Evolutionary conservation across 2,797 vertebrate genomes (phyloP).

Genomic region (Bovichtus variegatus): DNA sequence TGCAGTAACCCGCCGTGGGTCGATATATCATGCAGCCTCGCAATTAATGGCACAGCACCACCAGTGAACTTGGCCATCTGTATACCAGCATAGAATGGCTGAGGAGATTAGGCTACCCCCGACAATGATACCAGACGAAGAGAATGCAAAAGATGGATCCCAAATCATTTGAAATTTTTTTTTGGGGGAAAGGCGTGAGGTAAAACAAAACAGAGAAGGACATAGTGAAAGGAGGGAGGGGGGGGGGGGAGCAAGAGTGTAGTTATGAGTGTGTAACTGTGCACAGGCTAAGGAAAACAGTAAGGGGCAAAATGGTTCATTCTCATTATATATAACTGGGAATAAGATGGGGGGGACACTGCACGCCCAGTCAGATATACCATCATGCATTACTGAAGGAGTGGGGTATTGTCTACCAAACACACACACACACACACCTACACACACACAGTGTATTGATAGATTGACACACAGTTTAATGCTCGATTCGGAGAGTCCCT

Average conservation of each 20-base stretch:
- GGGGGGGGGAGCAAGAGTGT: background rate
- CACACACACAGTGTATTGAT: background rate
- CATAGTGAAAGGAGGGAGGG: background rate
- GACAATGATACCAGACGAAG: constrained; percentile 20
- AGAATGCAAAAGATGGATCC: background rate
- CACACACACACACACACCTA: background rate
- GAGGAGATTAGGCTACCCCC: constrained; percentile 46
- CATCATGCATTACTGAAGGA: constrained; percentile 10
- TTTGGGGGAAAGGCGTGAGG: background rate
- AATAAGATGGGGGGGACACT: constrained; percentile 24
- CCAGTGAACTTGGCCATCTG: constrained; percentile 73
- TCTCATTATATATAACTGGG: constrained; percentile 24
- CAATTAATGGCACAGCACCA: constrained; percentile 79
- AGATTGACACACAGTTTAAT: constrained; percentile 38
- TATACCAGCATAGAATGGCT: constrained; percentile 60
- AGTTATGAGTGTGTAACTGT: constrained; percentile 9
- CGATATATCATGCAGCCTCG: constrained; percentile 75
- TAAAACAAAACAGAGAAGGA: constrained; percentile 2
- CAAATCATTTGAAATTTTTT: too few species aligned
- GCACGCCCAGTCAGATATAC: constrained; percentile 3
- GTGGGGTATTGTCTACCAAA: background rate
- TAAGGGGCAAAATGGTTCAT: constrained; percentile 13
- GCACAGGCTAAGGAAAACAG: constrained; percentile 12
- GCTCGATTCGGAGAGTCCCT: constrained; percentile 38
- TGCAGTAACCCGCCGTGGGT: constrained; percentile 77